Base-by-base conservation (phyloP, 2,113 vertebrate species). In the Chaetops frenatus region DNA sequence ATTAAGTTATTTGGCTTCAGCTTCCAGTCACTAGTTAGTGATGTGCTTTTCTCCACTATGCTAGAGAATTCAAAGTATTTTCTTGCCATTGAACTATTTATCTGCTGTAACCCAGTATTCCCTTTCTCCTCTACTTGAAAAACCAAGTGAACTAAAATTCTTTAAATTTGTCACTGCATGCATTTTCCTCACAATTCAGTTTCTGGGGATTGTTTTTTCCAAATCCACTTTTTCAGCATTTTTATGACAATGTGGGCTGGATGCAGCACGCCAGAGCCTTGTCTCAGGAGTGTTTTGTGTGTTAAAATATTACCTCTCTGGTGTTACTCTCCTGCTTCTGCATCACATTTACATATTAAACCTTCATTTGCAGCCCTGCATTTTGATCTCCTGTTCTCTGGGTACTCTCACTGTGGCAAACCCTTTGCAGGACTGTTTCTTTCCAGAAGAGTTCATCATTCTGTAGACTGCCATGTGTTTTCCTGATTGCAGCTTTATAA, bases 1-100 rank as follows among this genome's bases (percentile, higher is more conserved):
- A 77, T 95, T 86, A 64, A 95, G 80, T 92, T 89, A 76, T 45
- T 81, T 91, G 95, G 57, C 92, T 83, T 74, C 57, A 74, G 65
- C 48, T 91, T 84, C 56, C 38, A 67, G 77, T 60, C 65, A 10
- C 44, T 92, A 51, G 56, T 93, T 94, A 58, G 25, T 77, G 90
- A n/a, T 80, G 77, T 91, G 90, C 44, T n/a, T 72, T 93, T 81
- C 78, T 71, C 48, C 65, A 36, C 61, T 69, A 1, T n/a, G 51
- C 50, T 95, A 5, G 86, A 70, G 85, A 88, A 65, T 81, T 80
- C 42, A 1, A 64, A 92, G 82, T 94, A 14, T 92, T 95, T 78
- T 95, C 62, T 91, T 67, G 71, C 77, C 35, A 2, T 50, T 51
- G 66, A 80, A 58, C 79, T 53, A 45, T 86, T 86, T 80, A 12